A percentile compares a stretch with the other conserved stretches of the same genome.
Conservation (phyloP, 2,797 vertebrate genomes). For the Cyprinodon diabolis region DNA sequence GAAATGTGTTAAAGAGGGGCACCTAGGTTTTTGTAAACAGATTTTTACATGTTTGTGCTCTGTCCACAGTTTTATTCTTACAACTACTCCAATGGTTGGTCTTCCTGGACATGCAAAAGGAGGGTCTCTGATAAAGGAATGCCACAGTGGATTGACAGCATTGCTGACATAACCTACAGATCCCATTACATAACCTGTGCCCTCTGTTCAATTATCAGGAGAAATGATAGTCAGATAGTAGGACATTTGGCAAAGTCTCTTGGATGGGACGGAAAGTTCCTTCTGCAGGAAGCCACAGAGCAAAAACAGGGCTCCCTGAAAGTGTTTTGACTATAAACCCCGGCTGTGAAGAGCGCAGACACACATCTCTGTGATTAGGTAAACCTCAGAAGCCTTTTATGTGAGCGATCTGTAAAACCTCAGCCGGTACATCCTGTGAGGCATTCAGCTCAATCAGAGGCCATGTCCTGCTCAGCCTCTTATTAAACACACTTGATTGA, state of each 20-base stretch:
- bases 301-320: constrained; percentile 49
- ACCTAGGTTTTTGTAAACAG: constrained; percentile 46
- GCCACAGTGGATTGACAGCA: constrained; percentile 42
- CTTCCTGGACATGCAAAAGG: constrained; percentile 22
- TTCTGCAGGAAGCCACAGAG: constrained; percentile 39
- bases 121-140: constrained; percentile 50
- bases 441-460: constrained; percentile 68
- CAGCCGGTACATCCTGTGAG: constrained; percentile 72
- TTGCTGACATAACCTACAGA: constrained; percentile 59
- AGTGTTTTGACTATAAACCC: constrained; percentile 69
- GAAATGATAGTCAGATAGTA: constrained; percentile 55
- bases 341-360: constrained; percentile 52
- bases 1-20: constrained; percentile 66
- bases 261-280: constrained; percentile 30
- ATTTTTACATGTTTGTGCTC: constrained; percentile 50
- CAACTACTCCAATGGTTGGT: constrained; percentile 27
- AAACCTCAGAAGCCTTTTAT: constrained; percentile 74
- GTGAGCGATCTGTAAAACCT: constrained; percentile 70
- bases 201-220: constrained; percentile 65
- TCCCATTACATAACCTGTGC: constrained; percentile 63
- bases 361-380: constrained; percentile 77
- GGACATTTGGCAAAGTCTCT: constrained; percentile 30
- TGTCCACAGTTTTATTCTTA: constrained; percentile 22
- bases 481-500: constrained; percentile 67
- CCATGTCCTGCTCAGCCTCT: constrained; percentile 57